These are phyloP conservation scores for Peromyscus melanophrys DNA, from an alignment of 2,797 vertebrate species.

Conservation along the genomic window DNA sequence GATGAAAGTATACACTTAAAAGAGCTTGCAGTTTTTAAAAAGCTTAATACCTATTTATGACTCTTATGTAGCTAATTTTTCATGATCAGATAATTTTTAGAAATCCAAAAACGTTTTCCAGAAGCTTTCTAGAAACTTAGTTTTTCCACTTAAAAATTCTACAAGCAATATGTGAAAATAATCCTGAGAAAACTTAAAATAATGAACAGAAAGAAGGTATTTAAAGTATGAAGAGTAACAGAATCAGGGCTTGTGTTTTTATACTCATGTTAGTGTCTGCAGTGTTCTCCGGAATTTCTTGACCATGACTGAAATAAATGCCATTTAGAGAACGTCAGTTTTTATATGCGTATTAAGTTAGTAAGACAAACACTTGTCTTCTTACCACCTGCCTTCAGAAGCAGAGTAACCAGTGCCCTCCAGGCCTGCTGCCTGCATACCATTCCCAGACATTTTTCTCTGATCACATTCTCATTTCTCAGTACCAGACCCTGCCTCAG, in stretches of 20 bases:
- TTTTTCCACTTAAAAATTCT: slow-evolving; percentile 61
- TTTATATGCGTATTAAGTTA: neutral
- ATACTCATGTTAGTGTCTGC: neutral
- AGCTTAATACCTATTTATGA: slow-evolving; percentile 28
- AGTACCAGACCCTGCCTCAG: neutral
- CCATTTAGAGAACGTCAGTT: slow-evolving; percentile 20
- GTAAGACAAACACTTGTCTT: neutral
- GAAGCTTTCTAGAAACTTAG: neutral
- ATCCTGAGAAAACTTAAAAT: neutral
- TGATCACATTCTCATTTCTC: neutral
- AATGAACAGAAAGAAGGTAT: neutral
- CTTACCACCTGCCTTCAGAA: neutral
- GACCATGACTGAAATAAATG: neutral
- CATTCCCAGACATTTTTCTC: neutral
- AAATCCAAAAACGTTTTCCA: neutral
- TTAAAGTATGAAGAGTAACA: slow-evolving; percentile 33
- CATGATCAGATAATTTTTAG: slow-evolving; percentile 42
- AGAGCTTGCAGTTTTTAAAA: slow-evolving; percentile 20
- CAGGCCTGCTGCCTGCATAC: too few species aligned
- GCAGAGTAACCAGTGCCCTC: neutral
- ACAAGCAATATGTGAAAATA: slow-evolving; percentile 51
- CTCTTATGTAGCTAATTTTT: slow-evolving; percentile 32
- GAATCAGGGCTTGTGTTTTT: neutral
- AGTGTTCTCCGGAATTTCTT: slow-evolving; percentile 1
- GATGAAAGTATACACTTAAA: slow-evolving; percentile 39